Evolutionary conservation across 2,113 vertebrate genomes (phyloP), one percentile per base, ranked within the genome.

Genomic region (Tetraodon nigroviridis): DNA sequence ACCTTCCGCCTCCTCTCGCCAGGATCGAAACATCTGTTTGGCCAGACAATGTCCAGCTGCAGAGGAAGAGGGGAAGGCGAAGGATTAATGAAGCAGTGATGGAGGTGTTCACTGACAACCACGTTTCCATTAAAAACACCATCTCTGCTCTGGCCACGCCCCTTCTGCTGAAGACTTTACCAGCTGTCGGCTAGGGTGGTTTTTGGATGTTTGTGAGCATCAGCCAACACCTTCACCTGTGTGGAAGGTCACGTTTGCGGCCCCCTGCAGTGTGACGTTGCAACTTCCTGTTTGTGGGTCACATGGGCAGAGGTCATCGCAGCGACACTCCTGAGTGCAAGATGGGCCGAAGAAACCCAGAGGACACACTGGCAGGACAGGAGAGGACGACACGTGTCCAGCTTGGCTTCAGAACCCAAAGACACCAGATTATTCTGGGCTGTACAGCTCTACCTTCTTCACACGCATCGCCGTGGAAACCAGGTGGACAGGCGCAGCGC

Each of bases 221-320:
- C 2, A 16, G 48, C 21, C 5, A 64, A 17, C 51, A 50, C 45
- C 18, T 59, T 44, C 61, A 97, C 94, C 94, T 94, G 1, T 88
- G 51, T 89, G 78, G 22, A 93, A 24, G 18, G 81, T 85, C 8
- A 64, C 20, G 80, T 82, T 90, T 40, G 72, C 68, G 44, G 14
- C 44, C 7, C 0, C 5, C 0, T 27, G 55, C 0, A 67, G 49
- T 4, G 85, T 86, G 77, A 77, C 0, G 56, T 92, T 93, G 69
- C 95, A 98, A 82, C 82, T 92, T 77, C 95, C 96, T 0, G 91
- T 95, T 73, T 76, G 76, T 0, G 75, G 89, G 71, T 96, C 80
- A 8, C 95, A 98, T 32, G 90, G 90, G 75, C 93, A 95, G 14
- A 19, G 58, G 64, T 92, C 73, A 0, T 89, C 83, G 79, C 95